phyloP scores from a whole-genome alignment of 2,797 vertebrate genomes.

The Mus spretus region DNA sequence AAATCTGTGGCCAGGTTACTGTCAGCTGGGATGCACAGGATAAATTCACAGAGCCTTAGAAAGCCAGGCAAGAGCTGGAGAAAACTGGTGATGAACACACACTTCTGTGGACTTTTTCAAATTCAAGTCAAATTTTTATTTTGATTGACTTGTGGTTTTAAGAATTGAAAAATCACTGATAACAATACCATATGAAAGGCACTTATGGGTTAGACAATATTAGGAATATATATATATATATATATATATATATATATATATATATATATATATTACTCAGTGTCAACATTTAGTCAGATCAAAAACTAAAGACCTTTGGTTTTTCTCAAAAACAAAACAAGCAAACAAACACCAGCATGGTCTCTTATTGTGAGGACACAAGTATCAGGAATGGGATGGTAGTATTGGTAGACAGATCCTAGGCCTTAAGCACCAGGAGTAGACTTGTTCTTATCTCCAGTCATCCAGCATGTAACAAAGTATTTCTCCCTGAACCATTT shows the following conservation, averaged over 20 bases:
- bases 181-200: not conserved
- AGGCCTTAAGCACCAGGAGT: not conserved
- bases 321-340: not conserved
- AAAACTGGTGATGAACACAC: not conserved
- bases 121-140: not conserved
- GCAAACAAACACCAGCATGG: not conserved
- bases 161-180: conserved; percentile 10
- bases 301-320: not conserved
- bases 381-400: not conserved
- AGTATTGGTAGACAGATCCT: not conserved
- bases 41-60: not conserved
- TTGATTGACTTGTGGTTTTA: not conserved
- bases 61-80: not conserved
- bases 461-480: conserved; percentile 77
- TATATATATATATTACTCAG: not conserved
- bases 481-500: conserved; percentile 59
- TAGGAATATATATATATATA: not conserved
- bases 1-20: not conserved
- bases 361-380: not conserved
- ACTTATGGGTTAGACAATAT: not conserved
- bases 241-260: too few relatives aligned
- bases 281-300: conserved; percentile 16
- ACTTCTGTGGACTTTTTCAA: not conserved
- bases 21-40: not conserved
- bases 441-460: conserved; percentile 46